These are phyloP conservation scores for Tetramorium bicarinatum DNA, from an alignment of 2,888 invertebrate genomes.

Conservation along the genomic window DNA sequence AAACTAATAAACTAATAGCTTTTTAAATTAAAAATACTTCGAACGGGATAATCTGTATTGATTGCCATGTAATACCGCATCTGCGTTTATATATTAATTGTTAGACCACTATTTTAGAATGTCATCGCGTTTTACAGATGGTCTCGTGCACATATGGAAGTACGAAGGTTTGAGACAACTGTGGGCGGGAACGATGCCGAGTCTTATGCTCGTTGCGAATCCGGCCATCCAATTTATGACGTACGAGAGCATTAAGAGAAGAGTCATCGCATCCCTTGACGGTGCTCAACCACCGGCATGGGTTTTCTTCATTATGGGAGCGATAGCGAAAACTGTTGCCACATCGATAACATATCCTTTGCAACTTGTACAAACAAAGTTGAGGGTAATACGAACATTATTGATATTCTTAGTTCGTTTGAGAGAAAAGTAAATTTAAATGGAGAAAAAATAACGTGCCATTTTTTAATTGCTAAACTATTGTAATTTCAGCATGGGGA, in stretches of 20 bases:
- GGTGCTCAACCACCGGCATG: constrained; percentile 88
- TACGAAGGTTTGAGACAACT: constrained; percentile 92
- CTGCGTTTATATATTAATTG: neutral
- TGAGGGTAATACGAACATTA: constrained; percentile 86
- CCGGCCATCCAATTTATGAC: constrained; percentile 97
- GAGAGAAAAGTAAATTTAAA: neutral
- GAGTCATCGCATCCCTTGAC: constrained; percentile 87
- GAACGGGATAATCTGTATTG: neutral
- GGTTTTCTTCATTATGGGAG: constrained; percentile 92
- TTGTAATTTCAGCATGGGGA: constrained; percentile 85
- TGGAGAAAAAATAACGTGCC: too few relatives aligned
- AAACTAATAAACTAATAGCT: neutral
- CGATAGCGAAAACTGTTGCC: constrained; percentile 94
- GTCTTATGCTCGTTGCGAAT: constrained; percentile 94
- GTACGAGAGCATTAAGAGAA: constrained; percentile 94
- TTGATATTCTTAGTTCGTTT: neutral
- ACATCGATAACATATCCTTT: constrained; percentile 96
- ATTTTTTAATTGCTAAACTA: neutral
- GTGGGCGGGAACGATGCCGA: constrained; percentile 95
- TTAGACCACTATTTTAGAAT: neutral
- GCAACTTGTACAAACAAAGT: constrained; percentile 94
- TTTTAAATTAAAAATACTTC: neutral
- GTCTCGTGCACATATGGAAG: constrained; percentile 90
- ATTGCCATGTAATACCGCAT: neutral
- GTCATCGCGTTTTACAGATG: constrained; percentile 86